Evolutionary conservation across 2,113 vertebrate genomes (phyloP), one percentile per base, ranked within the genome.

Genomic region (Muscicapa adusta): DNA sequence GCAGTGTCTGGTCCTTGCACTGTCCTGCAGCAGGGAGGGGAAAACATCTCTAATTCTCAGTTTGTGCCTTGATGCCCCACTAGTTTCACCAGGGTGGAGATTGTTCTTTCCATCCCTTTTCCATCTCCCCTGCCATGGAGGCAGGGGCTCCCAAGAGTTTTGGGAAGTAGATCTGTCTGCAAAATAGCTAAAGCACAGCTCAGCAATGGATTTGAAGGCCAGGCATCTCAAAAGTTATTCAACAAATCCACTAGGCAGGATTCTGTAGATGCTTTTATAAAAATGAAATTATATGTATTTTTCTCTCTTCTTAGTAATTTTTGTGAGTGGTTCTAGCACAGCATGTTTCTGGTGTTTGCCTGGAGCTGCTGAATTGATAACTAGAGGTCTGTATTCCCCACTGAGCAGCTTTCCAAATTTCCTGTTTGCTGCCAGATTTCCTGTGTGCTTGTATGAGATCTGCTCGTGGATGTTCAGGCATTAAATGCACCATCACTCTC

Each of bases 101-200:
- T 40, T 51, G 7, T 5, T 38, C 29, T 45, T 90, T 77, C 33
- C 17, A 10, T 19, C 18, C 24, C 18, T 70, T 72, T 77, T 66
- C 38, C 16, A 25, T 18, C 50, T 79, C 24, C 24, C 4, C 29
- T 3, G 1, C 40, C 1, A 0, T 5, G 31, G 29, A 83, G 33
- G 9, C n/a, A 80, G 42, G 18, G 24, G 29, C 24, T 88, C 29
- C 14, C 33, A 47, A 19, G 3, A 42, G 14, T 34, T 84, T 60
- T 73, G 28, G 54, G 42, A 19, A 7, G 25, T 18, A 6, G 31
- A 40, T 65, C 48, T 54, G n/a, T 10, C 66, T 79, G 23, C 28
- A 72, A 48, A 94, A 48, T 9, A 71, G 28, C 33, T 68, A 61
- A 68, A 29, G 48, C 10, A 68, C 15, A 4, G 43, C 24, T 86